Evolutionary conservation across 2,797 vertebrate genomes (phyloP), one percentile per base, ranked within the genome.

Genomic region (Lutjanus argentimaculatus): DNA sequence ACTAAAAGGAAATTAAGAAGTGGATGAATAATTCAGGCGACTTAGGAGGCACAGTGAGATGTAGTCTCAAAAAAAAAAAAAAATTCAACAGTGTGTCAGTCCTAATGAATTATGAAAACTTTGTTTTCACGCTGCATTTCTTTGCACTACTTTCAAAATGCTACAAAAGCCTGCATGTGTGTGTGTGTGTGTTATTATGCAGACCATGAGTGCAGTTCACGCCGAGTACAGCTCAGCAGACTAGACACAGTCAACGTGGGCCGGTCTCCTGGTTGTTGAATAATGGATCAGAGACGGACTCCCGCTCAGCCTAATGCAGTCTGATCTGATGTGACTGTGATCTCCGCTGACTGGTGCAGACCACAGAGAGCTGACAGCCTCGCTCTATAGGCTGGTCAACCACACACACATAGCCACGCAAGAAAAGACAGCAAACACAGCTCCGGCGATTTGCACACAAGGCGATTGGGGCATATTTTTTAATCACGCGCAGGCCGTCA

Each of bases 291-390:
- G 93, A 95, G 93, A 91, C 90, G 85, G 91, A 94, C 89, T 93
- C 94, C 91, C 86, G 91, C 94, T 94, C 93, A 92, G 93, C 91
- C 87, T 95, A 93, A 94, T 93, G 94, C 93, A 94, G 92, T 90
- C 94, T 94, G 93, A 94, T 94, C 93, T 94, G 94, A 93, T 93
- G 94, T 94, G 92, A 95, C 92, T 94, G 91, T 94, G 93, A 95
- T 95, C 93, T 91, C 89, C 81, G 66, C 87, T 93, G 94, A 95
- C 93, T 94, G 92, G 82, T 90, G 84, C 36, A 69, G 91, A 94
- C 93, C 93, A 85, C 92, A 89, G 91, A 93, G 92, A 91, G 89
- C 90, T 93, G 91, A 92, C 92, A 91, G 93, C 76, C 61, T 58
- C 59, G 70, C 90, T 85, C 87, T 79, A 80, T 85, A 85, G 87